Evolutionary conservation across 1,140 invertebrate genomes (phyloP), one percentile per base, ranked within the genome.

Genomic region (Gryllus bimaculatus): DNA sequence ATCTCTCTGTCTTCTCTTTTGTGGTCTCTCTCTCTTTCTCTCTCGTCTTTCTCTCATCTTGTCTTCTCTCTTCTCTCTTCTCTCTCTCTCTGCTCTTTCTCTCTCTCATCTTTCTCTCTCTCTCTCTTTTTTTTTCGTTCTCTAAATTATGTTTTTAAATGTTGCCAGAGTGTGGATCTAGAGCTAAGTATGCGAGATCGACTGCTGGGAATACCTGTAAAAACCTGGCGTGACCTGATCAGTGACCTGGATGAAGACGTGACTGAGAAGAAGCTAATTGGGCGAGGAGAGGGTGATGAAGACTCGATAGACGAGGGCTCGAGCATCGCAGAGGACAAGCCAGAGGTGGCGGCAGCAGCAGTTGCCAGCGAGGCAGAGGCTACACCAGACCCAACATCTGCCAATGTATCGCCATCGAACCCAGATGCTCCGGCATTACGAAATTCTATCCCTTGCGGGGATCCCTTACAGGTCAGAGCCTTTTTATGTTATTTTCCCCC

Each of bases 171-270:
- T 48, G 76, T 77, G 48, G 48, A 77, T 20, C 76, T 47, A 20
- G 26, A n/a, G 8, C 54, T 21, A 8, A 77, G 82, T 66, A 78
- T 90, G 79, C 83, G 85, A 80, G 86, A 87, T 79, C 85, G 89
- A 81, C 83, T 90, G 79, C 84, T 85, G 77, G 86, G 83, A 75
- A 81, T 90, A 81, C 87, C 87, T 12, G 85, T 90, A 54, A 90
- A 90, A 84, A 84, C 86, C 81, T 87, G 89, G 74, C 84, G 87
- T 80, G 90, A 90, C 82, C 90, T 90, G 78, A 86, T 90, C 79
- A 86, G 86, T 47, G 89, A 90, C 83, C 86, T 89, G 74, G 85
- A 87, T 79, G 89, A 88, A 75, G 86, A 86, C 73, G 85, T 86
- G 80, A 75, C 77, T 26, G 80, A 80, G 49, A 48, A 21, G 54